Percentiles rank a stretch among this genome's conserved stretches.
Evolutionary conservation across 2,113 vertebrate genomes (phyloP).

Genomic region (Arothron firmamentum): DNA sequence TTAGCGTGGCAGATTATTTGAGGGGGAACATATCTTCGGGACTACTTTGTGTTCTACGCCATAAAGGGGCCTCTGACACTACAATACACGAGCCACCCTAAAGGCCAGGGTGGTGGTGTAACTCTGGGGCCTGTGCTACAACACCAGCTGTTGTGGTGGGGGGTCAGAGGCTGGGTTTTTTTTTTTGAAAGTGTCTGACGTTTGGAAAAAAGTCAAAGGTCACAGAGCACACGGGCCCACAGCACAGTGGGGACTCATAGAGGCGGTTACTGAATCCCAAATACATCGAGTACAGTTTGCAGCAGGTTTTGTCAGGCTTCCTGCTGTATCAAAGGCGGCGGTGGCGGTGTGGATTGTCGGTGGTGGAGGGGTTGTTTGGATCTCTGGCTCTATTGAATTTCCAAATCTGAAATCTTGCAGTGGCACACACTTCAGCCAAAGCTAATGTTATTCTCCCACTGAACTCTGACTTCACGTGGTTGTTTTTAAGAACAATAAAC

Average conservation of each 20-base stretch:
- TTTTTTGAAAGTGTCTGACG: conserved; percentile 46
- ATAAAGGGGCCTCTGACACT: conserved; percentile 53
- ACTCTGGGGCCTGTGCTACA: conserved; percentile 49
- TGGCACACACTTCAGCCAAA: conserved; percentile 6
- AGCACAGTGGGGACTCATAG: conserved; percentile 8
- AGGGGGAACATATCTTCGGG: not conserved
- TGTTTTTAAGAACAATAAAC: not conserved
- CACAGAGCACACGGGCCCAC: conserved; percentile 5
- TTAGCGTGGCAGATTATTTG: no score
- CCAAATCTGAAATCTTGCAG: conserved; percentile 2
- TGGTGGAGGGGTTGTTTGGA: no score
- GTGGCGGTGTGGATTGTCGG: no score
- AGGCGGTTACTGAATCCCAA: conserved; percentile 1
- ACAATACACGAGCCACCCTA: conserved; percentile 49
- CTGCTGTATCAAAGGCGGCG: not conserved
- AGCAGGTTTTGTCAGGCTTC: not conserved
- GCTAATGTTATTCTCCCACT: conserved; percentile 15
- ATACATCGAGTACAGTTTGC: not conserved
- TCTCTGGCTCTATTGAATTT: not conserved
- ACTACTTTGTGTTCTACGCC: conserved; percentile 37
- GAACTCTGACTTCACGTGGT: conserved; percentile 5
- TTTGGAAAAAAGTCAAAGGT: conserved; percentile 54
- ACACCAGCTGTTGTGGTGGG: conserved; percentile 69
- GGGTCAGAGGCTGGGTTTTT: conserved; percentile 37
- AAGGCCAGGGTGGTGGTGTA: conserved; percentile 49